A percentile compares a stretch with the other conserved stretches of the same genome.
Conservation (phyloP, 2,888 invertebrate genomes). For the Crocallis elinguaria region DNA sequence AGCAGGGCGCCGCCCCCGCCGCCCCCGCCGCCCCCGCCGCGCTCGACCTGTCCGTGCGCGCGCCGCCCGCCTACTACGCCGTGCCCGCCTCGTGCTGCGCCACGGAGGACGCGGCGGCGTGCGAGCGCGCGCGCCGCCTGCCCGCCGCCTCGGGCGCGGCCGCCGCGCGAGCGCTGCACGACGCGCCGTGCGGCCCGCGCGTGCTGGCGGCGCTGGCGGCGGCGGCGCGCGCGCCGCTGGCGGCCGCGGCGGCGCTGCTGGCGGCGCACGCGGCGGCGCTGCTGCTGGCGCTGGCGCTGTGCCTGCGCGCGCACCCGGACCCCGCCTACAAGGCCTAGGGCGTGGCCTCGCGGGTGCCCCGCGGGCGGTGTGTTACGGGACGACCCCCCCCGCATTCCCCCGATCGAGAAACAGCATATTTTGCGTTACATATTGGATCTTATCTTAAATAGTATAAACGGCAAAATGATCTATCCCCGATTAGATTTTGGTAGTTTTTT, state of each 20-base stretch:
- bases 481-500: too few relatives aligned
- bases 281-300: slow-evolving; percentile 70
- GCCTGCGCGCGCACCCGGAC: slow-evolving; percentile 60
- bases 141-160: slow-evolving; percentile 34
- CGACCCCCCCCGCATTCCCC: neutral
- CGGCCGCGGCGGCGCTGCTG: slow-evolving; percentile 60
- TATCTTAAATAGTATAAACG: too few relatives aligned
- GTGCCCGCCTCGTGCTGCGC: slow-evolving; percentile 70
- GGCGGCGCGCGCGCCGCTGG: slow-evolving; percentile 57
- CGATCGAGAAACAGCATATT: too few relatives aligned
- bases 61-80: slow-evolving; percentile 60
- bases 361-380: too few relatives aligned
- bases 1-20: slow-evolving; percentile 31
- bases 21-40: slow-evolving; percentile 58
- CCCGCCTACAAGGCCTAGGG: slow-evolving; percentile 66
- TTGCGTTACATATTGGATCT: too few relatives aligned
- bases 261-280: slow-evolving; percentile 66
- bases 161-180: slow-evolving; percentile 48
- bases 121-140: slow-evolving; percentile 53
- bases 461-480: too few relatives aligned
- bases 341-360: neutral
- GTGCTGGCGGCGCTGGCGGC: slow-evolving; percentile 54
- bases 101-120: slow-evolving; percentile 36
- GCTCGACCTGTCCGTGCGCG: slow-evolving; percentile 69
- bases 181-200: slow-evolving; percentile 58